Evolutionary conservation across 1,140 invertebrate genomes (phyloP).

Genomic region (Dinothrombium tinctorium): DNA sequence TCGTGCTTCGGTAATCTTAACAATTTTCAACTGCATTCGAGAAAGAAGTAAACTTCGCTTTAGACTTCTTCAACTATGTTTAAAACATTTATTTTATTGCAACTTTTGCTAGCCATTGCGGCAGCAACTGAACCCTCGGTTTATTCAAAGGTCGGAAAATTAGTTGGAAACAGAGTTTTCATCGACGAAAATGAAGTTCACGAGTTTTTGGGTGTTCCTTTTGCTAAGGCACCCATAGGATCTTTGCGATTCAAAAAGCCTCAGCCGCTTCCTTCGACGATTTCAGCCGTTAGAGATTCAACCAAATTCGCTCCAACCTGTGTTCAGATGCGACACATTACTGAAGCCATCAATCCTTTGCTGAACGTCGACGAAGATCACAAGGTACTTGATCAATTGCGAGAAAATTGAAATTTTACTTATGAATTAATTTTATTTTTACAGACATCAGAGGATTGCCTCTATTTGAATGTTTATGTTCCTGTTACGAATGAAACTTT

Average conservation of each 20-base stretch:
- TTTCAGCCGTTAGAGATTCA: slow-evolving; percentile 3
- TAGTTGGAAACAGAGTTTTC: too few relatives aligned
- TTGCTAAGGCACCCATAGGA: slow-evolving; percentile 72
- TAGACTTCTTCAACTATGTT: too few relatives aligned
- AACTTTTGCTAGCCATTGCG: too few relatives aligned
- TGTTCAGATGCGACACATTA: slow-evolving; percentile 15
- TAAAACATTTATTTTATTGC: too few relatives aligned
- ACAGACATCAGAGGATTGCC: slow-evolving; percentile 17
- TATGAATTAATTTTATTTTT: neutral
- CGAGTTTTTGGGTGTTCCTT: slow-evolving; percentile 71
- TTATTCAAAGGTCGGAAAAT: too few relatives aligned
- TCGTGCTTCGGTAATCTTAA: too few relatives aligned
- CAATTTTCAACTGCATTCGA: too few relatives aligned
- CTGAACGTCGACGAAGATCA: slow-evolving; percentile 8
- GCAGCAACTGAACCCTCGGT: too few relatives aligned
- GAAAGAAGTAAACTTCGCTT: too few relatives aligned
- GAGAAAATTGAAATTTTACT: neutral
- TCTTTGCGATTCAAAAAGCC: slow-evolving; percentile 65
- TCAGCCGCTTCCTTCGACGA: neutral
- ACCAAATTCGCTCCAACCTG: slow-evolving; percentile 13
- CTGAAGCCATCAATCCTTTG: slow-evolving; percentile 13
- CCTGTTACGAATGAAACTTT: neutral
- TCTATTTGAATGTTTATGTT: slow-evolving; percentile 17
- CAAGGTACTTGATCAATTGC: neutral
- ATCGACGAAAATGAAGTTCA: too few relatives aligned